Conservation (phyloP, 1,140 invertebrate genomes). For the Pachyrhynchus sulphureomaculatus region DNA sequence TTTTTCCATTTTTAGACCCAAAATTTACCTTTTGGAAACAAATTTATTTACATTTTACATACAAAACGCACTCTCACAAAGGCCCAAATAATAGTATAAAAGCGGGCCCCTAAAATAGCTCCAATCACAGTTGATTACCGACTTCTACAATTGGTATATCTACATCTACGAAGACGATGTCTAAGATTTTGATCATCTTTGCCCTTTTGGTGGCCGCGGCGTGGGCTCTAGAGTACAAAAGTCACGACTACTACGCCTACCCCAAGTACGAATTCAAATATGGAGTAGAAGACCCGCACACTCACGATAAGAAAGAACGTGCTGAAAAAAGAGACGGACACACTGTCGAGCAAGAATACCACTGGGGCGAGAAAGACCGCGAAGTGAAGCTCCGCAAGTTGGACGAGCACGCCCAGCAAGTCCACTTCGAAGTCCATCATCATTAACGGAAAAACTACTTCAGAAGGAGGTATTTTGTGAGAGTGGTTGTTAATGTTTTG, state of each 20-base stretch:
- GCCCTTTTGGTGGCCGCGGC: constrained; percentile 8
- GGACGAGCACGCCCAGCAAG: constrained; percentile 10
- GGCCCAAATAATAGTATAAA: constrained; percentile 1
- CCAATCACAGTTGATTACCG: neutral
- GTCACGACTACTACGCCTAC: neutral
- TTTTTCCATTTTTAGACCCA: constrained; percentile 20
- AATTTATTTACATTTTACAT: neutral
- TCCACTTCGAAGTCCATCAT: constrained; percentile 9
- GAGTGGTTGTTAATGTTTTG: neutral
- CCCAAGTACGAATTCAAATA: constrained; percentile 42
- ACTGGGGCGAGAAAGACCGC: constrained; percentile 49
- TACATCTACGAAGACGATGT: constrained; percentile 4
- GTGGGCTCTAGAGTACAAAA: constrained; percentile 10
- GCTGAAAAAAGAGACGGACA: constrained; percentile 36
- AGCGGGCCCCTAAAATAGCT: neutral
- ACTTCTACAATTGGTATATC: neutral
- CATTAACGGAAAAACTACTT: no score
- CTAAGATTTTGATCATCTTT: constrained; percentile 9
- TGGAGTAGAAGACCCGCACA: constrained; percentile 54
- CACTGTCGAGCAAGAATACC: constrained; percentile 23
- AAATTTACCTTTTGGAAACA: neutral
- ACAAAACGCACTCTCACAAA: neutral
- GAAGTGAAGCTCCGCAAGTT: constrained; percentile 12
- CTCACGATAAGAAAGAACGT: constrained; percentile 43
- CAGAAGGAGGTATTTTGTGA: no score